A percentile compares a stretch with the other conserved stretches of the same genome.
phyloP scores from a whole-genome alignment of 92 coral and sea anemone species.

The Siderastrea radians region DNA sequence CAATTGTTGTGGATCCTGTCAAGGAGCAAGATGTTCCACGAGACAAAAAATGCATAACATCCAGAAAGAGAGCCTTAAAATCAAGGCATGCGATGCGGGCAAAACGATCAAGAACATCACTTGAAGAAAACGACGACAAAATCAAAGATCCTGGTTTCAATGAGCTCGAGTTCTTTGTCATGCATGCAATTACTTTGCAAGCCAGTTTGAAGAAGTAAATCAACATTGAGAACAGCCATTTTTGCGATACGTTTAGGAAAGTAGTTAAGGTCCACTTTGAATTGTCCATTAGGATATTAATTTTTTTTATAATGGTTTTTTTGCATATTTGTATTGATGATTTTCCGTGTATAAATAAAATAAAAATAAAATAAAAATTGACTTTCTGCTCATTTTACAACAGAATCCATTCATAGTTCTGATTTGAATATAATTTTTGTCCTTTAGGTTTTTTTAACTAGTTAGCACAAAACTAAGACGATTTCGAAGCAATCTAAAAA shows the following conservation, averaged over 20 bases:
- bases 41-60: neutral
- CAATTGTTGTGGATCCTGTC: too few species aligned
- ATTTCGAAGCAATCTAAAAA: too few species aligned
- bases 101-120: neutral
- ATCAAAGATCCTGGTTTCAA: neutral
- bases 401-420: too few species aligned
- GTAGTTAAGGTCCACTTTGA: neutral
- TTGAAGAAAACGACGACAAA: conserved; percentile 1
- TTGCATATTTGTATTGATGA: too few species aligned
- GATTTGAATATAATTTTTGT: too few species aligned
- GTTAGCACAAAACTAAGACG: too few species aligned
- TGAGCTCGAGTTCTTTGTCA: conserved; percentile 14
- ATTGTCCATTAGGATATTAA: too few species aligned
- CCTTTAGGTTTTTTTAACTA: too few species aligned
- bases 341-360: too few species aligned
- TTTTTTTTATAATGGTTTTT: too few species aligned
- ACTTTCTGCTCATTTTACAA: too few species aligned
- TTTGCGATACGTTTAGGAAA: neutral
- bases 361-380: too few species aligned
- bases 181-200: neutral
- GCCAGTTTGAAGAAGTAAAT: neutral
- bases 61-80: neutral
- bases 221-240: neutral
- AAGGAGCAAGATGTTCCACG: neutral
- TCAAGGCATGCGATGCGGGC: neutral